Base-by-base conservation (phyloP, 2,888 invertebrate species). In the Lobophora halterata region DNA sequence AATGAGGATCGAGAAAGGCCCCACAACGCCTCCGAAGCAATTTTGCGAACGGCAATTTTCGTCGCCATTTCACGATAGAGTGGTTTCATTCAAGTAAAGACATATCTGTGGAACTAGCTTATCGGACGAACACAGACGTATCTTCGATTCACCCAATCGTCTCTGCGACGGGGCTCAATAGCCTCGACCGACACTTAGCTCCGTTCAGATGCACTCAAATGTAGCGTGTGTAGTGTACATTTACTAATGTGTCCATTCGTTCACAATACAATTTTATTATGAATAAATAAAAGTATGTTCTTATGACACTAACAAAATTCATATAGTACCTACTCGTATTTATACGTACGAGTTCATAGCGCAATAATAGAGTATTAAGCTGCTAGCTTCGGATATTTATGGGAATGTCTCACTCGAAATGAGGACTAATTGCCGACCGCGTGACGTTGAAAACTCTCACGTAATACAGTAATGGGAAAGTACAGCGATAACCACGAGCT, bases 41-140 rank as follows among this genome's bases (percentile, higher is more conserved):
- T 77, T 79, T 74, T 54, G 65, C 58, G 64, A 65, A 58, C 58
- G 65, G 61, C 71, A 74, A 75, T 74, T 77, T 75, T 74, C 70
- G 73, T 67, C 71, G 62, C 67, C 62, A 74, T 79, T 77, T 72
- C 67, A 70, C 68, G 73, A 65, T 58, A 62, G 67, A 77, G 64
- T 73, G 71, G 73, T 75, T 77, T 74, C 64, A 64, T 72, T 65
- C 57, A 55, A 56, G 57, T 61, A 67, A 67, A 68, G 68, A 71
- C 61, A 62, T 72, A 62, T 60, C 65, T 61, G 55, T 57, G 61
- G 64, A 63, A 71, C 58, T 65, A 64, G 67, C 66, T 75, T 77
- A 77, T 76, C 74, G 58, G 58, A 50, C 53, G 55, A 58, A 33
- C 57, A 39, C 66, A 64, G 62, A 52, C 64, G 51, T 62, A 65